Evolutionary conservation across 2,797 vertebrate genomes (phyloP), one percentile per base, ranked within the genome.

Genomic region (Hoplostethus atlanticus): DNA sequence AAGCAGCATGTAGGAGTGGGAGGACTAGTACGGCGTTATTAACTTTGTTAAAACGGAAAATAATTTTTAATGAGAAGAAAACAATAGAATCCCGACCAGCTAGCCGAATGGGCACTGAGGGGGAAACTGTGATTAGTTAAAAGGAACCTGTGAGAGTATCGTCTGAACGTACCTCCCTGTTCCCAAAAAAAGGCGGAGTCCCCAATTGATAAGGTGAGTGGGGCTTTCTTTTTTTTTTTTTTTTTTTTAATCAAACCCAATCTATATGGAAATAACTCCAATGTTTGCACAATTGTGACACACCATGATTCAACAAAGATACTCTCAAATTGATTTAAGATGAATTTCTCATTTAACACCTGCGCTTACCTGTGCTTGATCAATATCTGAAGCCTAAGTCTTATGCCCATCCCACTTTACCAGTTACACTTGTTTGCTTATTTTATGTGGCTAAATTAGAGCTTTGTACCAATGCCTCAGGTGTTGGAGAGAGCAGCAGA

Each of bases 381-480:
- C 25, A 51, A 21, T 17, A 12, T 50, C 17, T 6, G 25, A 48
- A 52, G 64, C 25, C 57, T 30, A 58, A 55, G 9, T 44, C 15
- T 47, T 17, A 4, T 3, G 73, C 16, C 34, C 47, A 17, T 77
- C 47, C 50, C 30, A 15, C 51, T 64, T 57, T 44, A 50, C 68
- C 64, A 52, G 56, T 64, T 48, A 12, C 72, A 76, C 68, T 61
- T 1, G n/a, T 58, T 62, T 8, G 38, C 67, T 76, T 17, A 16
- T 56, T 83, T 71, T 40, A 16, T 47, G 47, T 25, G 55, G 51
- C 31, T 73, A 77, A 70, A 87, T 83, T 57, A 72, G 47, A 68
- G 47, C 52, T 67, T n/a, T 77, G 71, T 67, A 62, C 63, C 62
- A 82, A 50, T 25, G 81, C 86, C 84, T 72, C 5, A 62, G 83